phyloP scores from a whole-genome alignment of 2,797 vertebrate genomes.

The Melanotaenia parkinsoni region DNA sequence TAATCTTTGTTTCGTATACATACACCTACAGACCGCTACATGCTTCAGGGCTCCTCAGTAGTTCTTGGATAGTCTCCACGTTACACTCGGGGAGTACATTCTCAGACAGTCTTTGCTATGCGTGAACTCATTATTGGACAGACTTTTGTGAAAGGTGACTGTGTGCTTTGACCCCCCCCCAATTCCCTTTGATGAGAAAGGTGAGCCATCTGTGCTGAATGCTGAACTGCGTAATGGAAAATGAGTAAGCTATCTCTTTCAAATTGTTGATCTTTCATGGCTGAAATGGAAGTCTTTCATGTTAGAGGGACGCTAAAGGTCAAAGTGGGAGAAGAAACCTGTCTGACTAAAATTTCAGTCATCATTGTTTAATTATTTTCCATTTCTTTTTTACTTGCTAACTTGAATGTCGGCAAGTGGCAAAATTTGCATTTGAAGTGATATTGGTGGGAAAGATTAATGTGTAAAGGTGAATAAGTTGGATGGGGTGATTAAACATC shows the following conservation, averaged over 20 bases:
- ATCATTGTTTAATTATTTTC: constrained; percentile 50
- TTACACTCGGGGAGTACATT: constrained; percentile 11
- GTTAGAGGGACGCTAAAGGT: constrained; percentile 59
- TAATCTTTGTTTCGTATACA: too few species aligned
- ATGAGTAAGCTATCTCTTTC: constrained; percentile 65
- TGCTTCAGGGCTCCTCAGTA: too few species aligned
- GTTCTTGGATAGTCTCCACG: too few species aligned
- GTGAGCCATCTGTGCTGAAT: constrained; percentile 62
- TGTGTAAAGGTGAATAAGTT: constrained; percentile 48
- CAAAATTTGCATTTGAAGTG: constrained; percentile 59
- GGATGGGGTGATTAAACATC: constrained; percentile 33
- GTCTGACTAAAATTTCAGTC: constrained; percentile 37
- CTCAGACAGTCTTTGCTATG: constrained; percentile 7
- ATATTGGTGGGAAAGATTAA: constrained; percentile 41
- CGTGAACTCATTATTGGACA: constrained; percentile 55
- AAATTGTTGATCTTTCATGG: constrained; percentile 70
- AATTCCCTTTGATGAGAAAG: constrained; percentile 69
- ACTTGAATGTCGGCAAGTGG: constrained; percentile 45
- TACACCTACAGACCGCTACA: not conserved
- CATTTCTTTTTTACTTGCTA: constrained; percentile 10
- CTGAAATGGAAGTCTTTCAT: constrained; percentile 76
- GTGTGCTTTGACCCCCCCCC: constrained; percentile 47
- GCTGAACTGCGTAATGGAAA: constrained; percentile 53
- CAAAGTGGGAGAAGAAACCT: constrained; percentile 48
- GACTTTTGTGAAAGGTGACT: constrained; percentile 64